Base-by-base conservation (phyloP, 1,140 invertebrate species). In the Mamestra configurata region DNA sequence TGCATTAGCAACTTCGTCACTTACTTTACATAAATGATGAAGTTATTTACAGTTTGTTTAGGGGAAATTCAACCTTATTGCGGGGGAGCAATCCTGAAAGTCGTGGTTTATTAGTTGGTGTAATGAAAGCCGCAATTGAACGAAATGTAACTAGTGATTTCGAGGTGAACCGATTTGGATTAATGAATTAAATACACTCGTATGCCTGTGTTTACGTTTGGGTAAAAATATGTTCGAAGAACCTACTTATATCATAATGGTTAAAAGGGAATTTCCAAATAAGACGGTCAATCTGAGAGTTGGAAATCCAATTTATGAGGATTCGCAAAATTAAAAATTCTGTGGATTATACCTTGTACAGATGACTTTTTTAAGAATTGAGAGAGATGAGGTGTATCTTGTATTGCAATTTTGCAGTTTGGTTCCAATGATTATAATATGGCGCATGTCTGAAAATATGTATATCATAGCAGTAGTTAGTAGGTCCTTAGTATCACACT, bases 121-220 rank as follows among this genome's bases (percentile, higher is more conserved):
- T 10, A 55, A 55, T 53, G 13, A 53, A 53, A 40, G 61, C 46
- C 6, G 64, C 75, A 53, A 61, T 77, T 22, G 24, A 49, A 55
- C 37, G 57, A 27, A 77, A 27, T 4, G 75, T 53, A 77, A 68
- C 61, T 68, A 77, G 75, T 77, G 59, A 68, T 77, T 77, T 77
- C 22, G 46, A 68, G 59, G 64, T 61, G 46, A 51, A 77, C 27
- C 43, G 55, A 76, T 61, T 61, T 76, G 57, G 40, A 76, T 64
- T 59, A 76, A 76, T 76, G 55, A 76, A 76, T 59, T 73, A 57
- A 73, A 57, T 73, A 72, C 27, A 72, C 49, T 73, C 13, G 51
- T 73, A 57, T 57, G 27, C 24, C 20, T 51, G 27, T 71, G 35
- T 66, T 66, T 66, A 66, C 35, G 61, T 40, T n/a, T 40, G 35